Conservation (phyloP, 2,113 vertebrate genomes). For the Varanus komodoensis region DNA sequence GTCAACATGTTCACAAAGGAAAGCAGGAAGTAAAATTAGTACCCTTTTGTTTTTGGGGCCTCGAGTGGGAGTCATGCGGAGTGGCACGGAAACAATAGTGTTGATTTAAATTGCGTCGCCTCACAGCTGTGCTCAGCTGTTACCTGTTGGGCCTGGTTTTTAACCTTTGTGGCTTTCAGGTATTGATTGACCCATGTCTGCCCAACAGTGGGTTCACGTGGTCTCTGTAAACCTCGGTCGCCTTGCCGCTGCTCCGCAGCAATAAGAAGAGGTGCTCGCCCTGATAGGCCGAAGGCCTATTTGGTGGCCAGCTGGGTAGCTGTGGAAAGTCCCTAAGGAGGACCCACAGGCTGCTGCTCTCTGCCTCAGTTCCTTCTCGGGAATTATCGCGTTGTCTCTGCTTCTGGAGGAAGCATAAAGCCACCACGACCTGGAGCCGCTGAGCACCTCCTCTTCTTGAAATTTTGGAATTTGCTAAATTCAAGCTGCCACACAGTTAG, state of each 20-base stretch:
- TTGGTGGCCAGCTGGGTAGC: not conserved
- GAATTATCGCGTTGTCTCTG: too few species aligned
- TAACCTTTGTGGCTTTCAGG: not conserved
- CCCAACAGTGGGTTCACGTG: not conserved
- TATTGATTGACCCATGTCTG: not conserved
- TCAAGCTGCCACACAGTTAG: not conserved
- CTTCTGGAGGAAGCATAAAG: too few species aligned
- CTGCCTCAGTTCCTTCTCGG: too few species aligned
- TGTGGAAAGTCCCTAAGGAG: not conserved
- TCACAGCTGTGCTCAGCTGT: conserved; percentile 70
- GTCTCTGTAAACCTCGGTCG: accelerated
- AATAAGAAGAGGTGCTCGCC: too few species aligned
- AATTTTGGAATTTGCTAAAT: not conserved
- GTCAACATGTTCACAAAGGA: conserved; percentile 70
- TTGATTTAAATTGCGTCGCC: conserved; percentile 65
- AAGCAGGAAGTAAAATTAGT: conserved; percentile 71
- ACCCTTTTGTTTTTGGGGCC: conserved; percentile 67
- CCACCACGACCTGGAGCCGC: too few species aligned
- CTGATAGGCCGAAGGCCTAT: not conserved
- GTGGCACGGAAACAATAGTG: conserved; percentile 62
- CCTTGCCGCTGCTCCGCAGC: too few species aligned
- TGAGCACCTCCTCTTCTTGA: too few species aligned
- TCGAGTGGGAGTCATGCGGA: conserved; percentile 46
- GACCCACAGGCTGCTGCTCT: too few species aligned
- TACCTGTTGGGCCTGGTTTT: conserved; percentile 61